Conservation (phyloP, 2,113 vertebrate genomes). For the Hepsetus odoe region DNA sequence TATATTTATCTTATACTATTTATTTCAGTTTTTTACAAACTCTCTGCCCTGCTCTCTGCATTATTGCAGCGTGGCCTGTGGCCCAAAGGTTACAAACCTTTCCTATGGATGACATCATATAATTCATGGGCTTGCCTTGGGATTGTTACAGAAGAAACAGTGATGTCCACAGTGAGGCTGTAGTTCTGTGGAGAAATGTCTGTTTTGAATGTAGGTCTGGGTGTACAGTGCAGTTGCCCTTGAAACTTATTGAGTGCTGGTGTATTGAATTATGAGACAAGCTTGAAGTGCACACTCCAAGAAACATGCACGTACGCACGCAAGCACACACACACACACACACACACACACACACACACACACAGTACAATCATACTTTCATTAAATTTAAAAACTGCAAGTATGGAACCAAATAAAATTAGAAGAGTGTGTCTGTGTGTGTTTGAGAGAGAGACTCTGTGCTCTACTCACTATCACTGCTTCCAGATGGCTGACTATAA, state of each 20-base stretch:
- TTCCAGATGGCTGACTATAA: constrained; percentile 4
- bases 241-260: neutral
- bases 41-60: no score
- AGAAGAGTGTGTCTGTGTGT: constrained; percentile 1
- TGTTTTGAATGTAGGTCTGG: neutral
- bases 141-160: neutral
- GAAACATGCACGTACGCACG: neutral
- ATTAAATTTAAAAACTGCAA: constrained; percentile 6
- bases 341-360: neutral
- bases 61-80: no score
- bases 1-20: no score
- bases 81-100: no score
- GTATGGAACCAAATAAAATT: neutral
- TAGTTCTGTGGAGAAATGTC: neutral
- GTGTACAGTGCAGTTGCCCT: neutral
- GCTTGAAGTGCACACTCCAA: neutral
- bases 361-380: constrained; percentile 10
- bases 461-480: neutral
- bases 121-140: neutral
- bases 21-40: no score
- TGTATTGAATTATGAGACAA: neutral
- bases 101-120: neutral
- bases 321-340: neutral
- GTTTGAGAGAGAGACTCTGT: neutral
- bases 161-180: neutral